phyloP scores from a whole-genome alignment of 2,888 invertebrate genomes.

The Dorcus hopei region DNA sequence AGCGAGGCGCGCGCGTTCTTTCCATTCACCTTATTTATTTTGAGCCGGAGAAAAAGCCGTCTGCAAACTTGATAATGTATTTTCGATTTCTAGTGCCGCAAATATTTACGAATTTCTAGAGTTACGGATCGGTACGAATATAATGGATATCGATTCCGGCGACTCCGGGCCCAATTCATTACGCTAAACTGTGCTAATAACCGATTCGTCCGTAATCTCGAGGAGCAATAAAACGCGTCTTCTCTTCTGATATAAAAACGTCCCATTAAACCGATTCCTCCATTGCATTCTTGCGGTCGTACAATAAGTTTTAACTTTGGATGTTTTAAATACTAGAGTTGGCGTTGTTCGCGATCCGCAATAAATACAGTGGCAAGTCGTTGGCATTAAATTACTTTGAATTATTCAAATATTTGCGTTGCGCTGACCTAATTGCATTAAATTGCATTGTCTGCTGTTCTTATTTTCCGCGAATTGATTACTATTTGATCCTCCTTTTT shows the following conservation, averaged over 20 bases:
- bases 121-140: neutral
- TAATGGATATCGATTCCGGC: conserved; percentile 1
- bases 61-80: conserved; percentile 9
- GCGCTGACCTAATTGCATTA: neutral
- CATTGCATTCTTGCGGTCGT: neutral
- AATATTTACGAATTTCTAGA: conserved; percentile 2
- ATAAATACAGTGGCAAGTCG: conserved; percentile 1
- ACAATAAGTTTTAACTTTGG: neutral
- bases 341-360: conserved; percentile 1
- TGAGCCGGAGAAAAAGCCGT: conserved; percentile 1
- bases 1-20: neutral
- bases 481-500: too few species aligned
- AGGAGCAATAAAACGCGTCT: neutral
- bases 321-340: neutral
- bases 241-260: neutral
- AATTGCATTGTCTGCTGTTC: neutral
- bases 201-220: neutral
- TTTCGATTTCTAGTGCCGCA: conserved; percentile 1
- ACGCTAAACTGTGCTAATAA: neutral
- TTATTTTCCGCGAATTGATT: too few species aligned
- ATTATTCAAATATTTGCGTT: neutral
- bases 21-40: conserved; percentile 2
- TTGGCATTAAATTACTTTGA: neutral
- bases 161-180: neutral
- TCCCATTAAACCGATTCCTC: neutral